Evolutionary conservation across 2,888 invertebrate genomes (phyloP).

Genomic region (Eledona agricola): DNA sequence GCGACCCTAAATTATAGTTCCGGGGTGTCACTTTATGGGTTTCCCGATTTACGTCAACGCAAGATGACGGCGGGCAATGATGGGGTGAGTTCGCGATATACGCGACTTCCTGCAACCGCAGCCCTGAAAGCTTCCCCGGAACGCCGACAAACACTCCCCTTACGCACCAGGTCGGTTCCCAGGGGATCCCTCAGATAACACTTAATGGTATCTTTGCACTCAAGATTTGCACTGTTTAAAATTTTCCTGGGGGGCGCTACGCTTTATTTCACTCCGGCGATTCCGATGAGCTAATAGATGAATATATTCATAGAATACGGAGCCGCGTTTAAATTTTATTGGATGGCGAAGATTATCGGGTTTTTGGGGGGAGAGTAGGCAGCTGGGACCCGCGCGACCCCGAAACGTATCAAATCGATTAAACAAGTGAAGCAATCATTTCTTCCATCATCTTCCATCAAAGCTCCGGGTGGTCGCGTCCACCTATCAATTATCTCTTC

Average conservation of each 20-base stretch:
- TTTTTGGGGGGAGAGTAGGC: too few species aligned
- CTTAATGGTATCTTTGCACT: constrained; percentile 54
- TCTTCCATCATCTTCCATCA: constrained; percentile 49
- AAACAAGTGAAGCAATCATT: constrained; percentile 54
- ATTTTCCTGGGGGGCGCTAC: constrained; percentile 42
- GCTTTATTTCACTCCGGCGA: constrained; percentile 29
- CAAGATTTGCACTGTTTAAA: constrained; percentile 56
- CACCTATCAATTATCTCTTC: constrained; percentile 31
- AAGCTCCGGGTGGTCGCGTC: constrained; percentile 48
- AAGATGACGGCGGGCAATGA: constrained; percentile 55
- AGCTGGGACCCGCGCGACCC: constrained; percentile 46
- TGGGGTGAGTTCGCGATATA: constrained; percentile 38
- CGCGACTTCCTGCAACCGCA: constrained; percentile 42
- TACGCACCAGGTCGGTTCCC: constrained; percentile 51
- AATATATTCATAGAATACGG: constrained; percentile 39
- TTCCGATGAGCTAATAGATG: constrained; percentile 36
- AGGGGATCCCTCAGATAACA: constrained; percentile 52
- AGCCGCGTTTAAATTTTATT: constrained; percentile 30
- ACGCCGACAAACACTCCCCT: constrained; percentile 27
- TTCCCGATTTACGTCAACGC: constrained; percentile 59
- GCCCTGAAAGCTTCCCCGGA: constrained; percentile 30
- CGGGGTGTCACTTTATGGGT: constrained; percentile 56
- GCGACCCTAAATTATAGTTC: constrained; percentile 55
- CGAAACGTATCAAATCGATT: constrained; percentile 53
- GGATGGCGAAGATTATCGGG: constrained; percentile 26